Base-by-base conservation (phyloP, 2,113 vertebrate species). In the Falco punctatus region DNA sequence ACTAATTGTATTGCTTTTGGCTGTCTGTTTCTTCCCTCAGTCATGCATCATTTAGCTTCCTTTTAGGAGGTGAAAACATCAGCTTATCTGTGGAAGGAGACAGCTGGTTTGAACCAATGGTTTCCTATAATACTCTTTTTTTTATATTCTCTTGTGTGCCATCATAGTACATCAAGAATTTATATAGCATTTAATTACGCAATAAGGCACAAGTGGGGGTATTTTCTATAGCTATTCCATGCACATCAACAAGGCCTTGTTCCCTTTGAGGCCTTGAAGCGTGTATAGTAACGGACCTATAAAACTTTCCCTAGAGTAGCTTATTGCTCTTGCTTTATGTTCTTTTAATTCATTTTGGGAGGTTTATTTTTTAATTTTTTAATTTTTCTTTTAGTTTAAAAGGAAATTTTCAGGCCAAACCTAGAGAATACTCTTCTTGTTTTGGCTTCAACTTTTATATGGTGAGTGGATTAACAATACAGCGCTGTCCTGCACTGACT, bases 101-200 rank as follows among this genome's bases (percentile, higher is more conserved):
- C 51, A 77, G n/a, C 32, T 93, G 52, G 11, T 78, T 90, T 94
- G 74, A 93, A 80, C 51, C 14, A 30, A 79, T 55, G 49, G 42
- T 83, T 96, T 86, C 62, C n/a, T 55, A 13, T 57, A 38, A 69
- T 66, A 61, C 42, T 58, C 44, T 49, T 51, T 64, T 61, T 81
- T 84, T 58, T 65, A 58, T 90, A 91, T 69, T 90, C 55, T 95
- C 59, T 42, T 7, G 2, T 79, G 79, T 33, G 65, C n/a, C 73
- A 82, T 90, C 35, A 6, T 14, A n/a, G 28, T 55, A 52, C 55
- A 73, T 81, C 85, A 93, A 78, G 72, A 91, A 81, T 92, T 94
- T 92, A 77, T 69, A 80, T 30, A 84, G 42, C 87, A 86, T 93
- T 95, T 96, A 97, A 97, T 96, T 95, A 96, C 6, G 0, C 92